Conservation (phyloP, 1,140 invertebrate species). For the Bombus turneri region DNA sequence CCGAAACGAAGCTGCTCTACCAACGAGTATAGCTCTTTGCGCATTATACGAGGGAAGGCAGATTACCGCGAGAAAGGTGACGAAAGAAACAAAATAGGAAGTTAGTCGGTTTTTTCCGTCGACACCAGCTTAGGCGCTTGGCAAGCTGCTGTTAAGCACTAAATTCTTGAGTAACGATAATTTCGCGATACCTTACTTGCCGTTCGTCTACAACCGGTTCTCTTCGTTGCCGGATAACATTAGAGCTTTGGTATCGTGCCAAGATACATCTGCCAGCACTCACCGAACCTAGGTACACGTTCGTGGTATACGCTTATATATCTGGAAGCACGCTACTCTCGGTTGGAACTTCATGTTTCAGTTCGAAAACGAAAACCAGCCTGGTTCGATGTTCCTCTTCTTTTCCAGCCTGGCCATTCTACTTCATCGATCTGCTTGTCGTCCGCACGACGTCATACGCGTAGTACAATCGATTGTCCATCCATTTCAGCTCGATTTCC, state of each 20-base stretch:
- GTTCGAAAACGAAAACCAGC: not conserved
- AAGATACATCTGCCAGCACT: slow-evolving; percentile 73
- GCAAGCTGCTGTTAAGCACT: slow-evolving; percentile 34
- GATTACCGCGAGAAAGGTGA: not conserved
- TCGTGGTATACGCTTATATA: not conserved
- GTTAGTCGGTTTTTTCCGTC: slow-evolving; percentile 15
- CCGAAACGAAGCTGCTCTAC: not conserved
- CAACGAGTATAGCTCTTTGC: not conserved
- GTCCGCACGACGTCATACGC: not conserved
- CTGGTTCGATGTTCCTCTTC: not conserved
- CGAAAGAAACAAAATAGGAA: not conserved
- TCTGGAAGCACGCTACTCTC: not conserved
- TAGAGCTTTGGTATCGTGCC: slow-evolving; percentile 74
- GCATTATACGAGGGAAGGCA: not conserved
- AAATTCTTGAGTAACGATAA: slow-evolving; percentile 73
- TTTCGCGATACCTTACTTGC: slow-evolving; percentile 65
- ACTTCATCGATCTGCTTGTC: not conserved
- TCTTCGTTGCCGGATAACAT: slow-evolving; percentile 74
- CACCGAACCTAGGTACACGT: slow-evolving; percentile 27
- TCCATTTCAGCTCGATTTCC: slow-evolving; percentile 41
- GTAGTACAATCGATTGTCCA: slow-evolving; percentile 41
- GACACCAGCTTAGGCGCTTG: slow-evolving; percentile 27
- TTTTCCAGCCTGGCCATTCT: not conserved
- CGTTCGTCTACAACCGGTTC: slow-evolving; percentile 50
- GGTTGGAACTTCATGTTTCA: not conserved